Percentiles rank a stretch among this genome's conserved stretches.
Evolutionary conservation across 2,113 vertebrate species (phyloP).

Genomic region (Thomomys bottae): DNA sequence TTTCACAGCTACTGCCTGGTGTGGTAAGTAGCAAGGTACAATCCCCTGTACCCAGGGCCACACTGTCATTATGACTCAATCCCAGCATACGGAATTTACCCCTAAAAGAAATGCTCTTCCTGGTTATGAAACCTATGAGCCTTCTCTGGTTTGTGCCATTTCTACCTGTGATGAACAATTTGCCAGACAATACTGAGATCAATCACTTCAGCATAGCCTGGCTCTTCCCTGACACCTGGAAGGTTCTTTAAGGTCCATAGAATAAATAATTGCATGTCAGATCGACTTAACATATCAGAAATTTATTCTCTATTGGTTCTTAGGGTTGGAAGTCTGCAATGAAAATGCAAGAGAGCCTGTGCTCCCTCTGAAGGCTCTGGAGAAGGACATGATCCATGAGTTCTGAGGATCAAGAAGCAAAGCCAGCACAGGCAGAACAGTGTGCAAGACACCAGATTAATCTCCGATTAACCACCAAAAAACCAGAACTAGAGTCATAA

Average conservation of each 20-base stretch:
- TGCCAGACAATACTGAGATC: background rate
- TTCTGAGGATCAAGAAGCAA: no score
- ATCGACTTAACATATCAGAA: background rate
- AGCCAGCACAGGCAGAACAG: no score
- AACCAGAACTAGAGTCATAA: no score
- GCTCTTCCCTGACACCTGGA: background rate
- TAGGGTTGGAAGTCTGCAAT: background rate
- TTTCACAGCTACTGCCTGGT: background rate
- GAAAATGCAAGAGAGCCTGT: no score
- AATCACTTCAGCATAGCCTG: background rate
- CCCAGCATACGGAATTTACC: rapidly evolving
- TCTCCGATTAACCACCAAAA: no score
- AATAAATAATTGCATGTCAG: background rate
- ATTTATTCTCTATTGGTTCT: background rate
- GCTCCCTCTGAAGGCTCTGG: background rate
- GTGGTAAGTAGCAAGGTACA: background rate
- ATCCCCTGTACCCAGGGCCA: background rate
- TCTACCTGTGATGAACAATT: background rate
- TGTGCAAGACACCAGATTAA: no score
- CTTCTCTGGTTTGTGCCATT: background rate
- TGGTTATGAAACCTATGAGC: background rate
- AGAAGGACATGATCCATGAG: background rate
- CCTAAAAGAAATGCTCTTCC: background rate
- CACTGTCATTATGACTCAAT: background rate
- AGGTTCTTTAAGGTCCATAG: background rate